A percentile compares a stretch with the other conserved stretches of the same genome.
Evolutionary conservation across 2,888 invertebrate genomes (phyloP).

Genomic region (Acleris cristana): DNA sequence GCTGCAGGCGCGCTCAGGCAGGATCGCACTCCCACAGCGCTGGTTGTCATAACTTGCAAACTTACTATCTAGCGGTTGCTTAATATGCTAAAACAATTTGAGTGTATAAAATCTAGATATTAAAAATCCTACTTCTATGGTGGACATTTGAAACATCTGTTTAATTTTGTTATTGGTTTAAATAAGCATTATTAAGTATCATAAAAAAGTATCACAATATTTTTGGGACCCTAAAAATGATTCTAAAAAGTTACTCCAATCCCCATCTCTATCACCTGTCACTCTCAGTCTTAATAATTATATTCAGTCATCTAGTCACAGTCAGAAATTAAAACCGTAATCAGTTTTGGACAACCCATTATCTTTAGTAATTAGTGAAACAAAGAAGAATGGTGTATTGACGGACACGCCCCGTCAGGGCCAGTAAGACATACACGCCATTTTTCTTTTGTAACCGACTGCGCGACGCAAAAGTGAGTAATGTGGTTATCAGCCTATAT

Average conservation of each 20-base stretch:
- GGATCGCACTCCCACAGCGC: no score
- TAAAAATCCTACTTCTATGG: no score
- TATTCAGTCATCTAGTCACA: not conserved
- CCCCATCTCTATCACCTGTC: not conserved
- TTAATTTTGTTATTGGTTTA: no score
- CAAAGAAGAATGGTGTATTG: constrained; percentile 3
- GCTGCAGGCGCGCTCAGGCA: no score
- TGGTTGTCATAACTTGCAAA: no score
- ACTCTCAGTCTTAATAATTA: not conserved
- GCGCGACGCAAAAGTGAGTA: not conserved
- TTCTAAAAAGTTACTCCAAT: not conserved
- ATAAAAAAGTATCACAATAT: no score
- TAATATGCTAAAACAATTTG: no score
- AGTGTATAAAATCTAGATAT: no score
- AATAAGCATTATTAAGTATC: no score
- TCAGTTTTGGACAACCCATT: constrained; percentile 5
- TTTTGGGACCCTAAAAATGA: not conserved
- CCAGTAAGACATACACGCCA: not conserved
- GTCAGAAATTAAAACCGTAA: constrained; percentile 20
- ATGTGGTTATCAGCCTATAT: no score
- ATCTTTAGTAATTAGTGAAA: constrained; percentile 7
- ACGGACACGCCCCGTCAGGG: constrained; percentile 10
- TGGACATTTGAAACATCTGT: no score
- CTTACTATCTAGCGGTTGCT: no score
- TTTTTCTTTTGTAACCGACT: not conserved